These are phyloP conservation scores for Nibea albiflora DNA, from an alignment of 2,113 vertebrate species.

Conservation along the genomic window DNA sequence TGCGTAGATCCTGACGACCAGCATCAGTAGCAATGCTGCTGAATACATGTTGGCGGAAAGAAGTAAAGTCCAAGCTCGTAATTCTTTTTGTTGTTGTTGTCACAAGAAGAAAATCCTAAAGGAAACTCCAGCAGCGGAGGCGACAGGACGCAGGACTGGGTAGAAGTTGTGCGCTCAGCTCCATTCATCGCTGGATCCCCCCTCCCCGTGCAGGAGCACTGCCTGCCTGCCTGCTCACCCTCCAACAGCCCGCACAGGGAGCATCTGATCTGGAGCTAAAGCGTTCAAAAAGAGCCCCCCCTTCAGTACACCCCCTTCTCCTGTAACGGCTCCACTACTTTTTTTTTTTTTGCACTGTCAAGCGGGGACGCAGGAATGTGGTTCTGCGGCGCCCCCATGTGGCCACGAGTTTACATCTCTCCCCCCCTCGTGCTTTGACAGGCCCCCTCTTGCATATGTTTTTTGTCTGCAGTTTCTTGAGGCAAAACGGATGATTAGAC, in stretches of 20 bases:
- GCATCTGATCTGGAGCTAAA: conserved; percentile 73
- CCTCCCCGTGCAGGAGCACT: conserved; percentile 28
- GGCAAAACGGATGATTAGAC: background rate
- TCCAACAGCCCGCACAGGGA: conserved; percentile 74
- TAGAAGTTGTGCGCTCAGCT: conserved; percentile 73
- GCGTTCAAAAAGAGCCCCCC: conserved; percentile 45
- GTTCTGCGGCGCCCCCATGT: conserved; percentile 77
- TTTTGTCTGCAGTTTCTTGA: background rate
- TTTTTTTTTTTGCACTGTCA: conserved; percentile 4
- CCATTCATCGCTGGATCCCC: conserved; percentile 52
- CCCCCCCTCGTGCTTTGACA: background rate
- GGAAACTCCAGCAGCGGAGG: conserved; percentile 49
- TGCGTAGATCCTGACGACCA: conserved; percentile 75
- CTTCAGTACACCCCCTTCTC: background rate
- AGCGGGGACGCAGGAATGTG: conserved; percentile 44
- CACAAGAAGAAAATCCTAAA: conserved; percentile 67
- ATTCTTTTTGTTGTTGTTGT: background rate
- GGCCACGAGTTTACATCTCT: conserved; percentile 22
- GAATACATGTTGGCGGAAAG: conserved; percentile 67
- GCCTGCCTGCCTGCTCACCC: conserved; percentile 62
- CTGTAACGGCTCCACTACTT: conserved; percentile 54
- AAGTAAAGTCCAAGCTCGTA: conserved; percentile 75
- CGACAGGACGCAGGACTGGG: conserved; percentile 33
- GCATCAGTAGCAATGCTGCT: conserved; percentile 75
- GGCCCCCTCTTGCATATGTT: background rate